Evolutionary conservation across 2,113 vertebrate genomes (phyloP), one percentile per base, ranked within the genome.

Genomic region (Saguinus midas): DNA sequence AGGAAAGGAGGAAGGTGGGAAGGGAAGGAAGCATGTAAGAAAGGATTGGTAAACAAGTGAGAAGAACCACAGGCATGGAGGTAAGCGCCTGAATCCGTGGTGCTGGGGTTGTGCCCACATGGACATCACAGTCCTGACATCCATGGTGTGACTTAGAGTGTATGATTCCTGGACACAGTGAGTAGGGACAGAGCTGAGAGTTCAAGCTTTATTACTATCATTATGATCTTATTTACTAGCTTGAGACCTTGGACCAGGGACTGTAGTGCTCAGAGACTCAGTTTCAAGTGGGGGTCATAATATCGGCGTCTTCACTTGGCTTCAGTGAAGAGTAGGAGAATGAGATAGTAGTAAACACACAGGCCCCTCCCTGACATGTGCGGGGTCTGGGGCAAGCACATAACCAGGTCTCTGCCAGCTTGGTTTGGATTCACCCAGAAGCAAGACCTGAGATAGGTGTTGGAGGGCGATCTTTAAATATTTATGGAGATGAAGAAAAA

Each of bases 61-160:
- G 35, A 52, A 13, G 35, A 40, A 6, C 14, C 70, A 0, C 2
- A 1, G 75, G 58, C 32, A 9, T 0, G 0, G 76, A 4, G 13
- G 8, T 64, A 20, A 32, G 27, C 0, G 1, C 66, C 66, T 35
- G 23, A 0, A 6, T 58, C 9, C 11, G 0, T 13, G 66, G 52
- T 18, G 8, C 50, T 27, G 8, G 25, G 84, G 18, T n/a, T 1
- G 1, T 8, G 5, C 13, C 70, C 0, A 5, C 8, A 0, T 0
- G 9, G 70, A 10, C 6, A 3, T 10, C 32, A 6, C 8, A 5
- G 20, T 35, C 35, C 68, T 61, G 45, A 1, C 0, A 7, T 9
- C 23, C 4, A 6, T 55, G 27, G 75, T 3, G 0, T 7, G 5
- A 17, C 3, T 3, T 18, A 8, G 5, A 37, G 23, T 2, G 21